These are phyloP conservation scores for Cryptoprocta ferox DNA, from an alignment of 2,797 vertebrate genomes.

Conservation along the genomic window DNA sequence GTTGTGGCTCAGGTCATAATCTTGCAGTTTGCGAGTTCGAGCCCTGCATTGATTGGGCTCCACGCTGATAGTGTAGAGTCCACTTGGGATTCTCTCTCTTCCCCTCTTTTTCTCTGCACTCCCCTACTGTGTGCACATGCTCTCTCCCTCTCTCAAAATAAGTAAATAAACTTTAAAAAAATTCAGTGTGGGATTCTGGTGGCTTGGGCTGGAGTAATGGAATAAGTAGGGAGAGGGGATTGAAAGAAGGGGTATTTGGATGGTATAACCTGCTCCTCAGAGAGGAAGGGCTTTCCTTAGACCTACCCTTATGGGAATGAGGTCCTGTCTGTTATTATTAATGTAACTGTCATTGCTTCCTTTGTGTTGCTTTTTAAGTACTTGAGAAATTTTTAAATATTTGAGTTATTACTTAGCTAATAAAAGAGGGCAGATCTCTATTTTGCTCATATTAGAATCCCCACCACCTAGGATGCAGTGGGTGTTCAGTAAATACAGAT, in stretches of 20 bases:
- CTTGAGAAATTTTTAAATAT: slow-evolving; percentile 26
- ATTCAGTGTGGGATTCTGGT: neutral
- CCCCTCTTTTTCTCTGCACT: too few species aligned
- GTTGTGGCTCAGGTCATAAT: too few species aligned
- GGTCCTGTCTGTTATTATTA: neutral
- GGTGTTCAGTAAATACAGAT: neutral
- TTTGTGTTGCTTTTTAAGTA: neutral
- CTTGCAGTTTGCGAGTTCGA: too few species aligned
- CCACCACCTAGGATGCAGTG: neutral
- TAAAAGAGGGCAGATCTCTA: neutral
- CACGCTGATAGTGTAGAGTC: too few species aligned
- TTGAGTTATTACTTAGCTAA: neutral
- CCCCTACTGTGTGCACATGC: too few species aligned
- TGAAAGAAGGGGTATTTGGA: neutral
- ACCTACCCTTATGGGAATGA: neutral
- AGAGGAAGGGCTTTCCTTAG: slow-evolving; percentile 1
- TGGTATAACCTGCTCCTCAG: neutral
- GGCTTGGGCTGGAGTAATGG: neutral
- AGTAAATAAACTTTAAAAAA: too few species aligned
- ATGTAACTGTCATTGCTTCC: neutral
- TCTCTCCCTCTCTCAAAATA: too few species aligned
- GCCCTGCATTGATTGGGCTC: too few species aligned
- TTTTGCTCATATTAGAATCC: neutral
- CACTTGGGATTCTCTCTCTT: too few species aligned
- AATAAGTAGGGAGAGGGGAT: neutral